Conservation (phyloP, 2,888 invertebrate species). For the Cataglyphis rosenhaueri region DNA sequence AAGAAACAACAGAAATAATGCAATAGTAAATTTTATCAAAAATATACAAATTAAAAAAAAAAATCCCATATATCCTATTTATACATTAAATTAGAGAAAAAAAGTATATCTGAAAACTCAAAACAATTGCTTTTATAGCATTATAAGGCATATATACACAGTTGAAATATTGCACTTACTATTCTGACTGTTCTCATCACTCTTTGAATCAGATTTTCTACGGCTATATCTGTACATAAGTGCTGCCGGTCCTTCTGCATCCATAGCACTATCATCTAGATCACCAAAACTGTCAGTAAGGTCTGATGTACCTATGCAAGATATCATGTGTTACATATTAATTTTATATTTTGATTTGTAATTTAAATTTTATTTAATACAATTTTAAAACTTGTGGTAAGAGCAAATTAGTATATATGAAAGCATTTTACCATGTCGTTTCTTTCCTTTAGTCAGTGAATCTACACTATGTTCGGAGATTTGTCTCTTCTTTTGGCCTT, state of each 20-base stretch:
- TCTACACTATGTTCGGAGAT: conserved; percentile 79
- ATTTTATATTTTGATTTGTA: conserved; percentile 19
- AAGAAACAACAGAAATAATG: conserved; percentile 77
- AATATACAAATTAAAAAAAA: conserved; percentile 14
- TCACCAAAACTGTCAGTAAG: conserved; percentile 81
- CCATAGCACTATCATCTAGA: conserved; percentile 81
- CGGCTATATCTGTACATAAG: conserved; percentile 82
- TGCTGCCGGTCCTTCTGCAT: conserved; percentile 80
- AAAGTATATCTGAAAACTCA: conserved; percentile 28
- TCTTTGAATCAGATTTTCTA: conserved; percentile 81
- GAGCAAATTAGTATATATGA: background rate
- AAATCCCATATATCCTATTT: background rate
- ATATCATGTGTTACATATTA: background rate
- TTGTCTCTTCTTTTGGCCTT: conserved; percentile 78
- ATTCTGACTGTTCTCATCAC: conserved; percentile 82
- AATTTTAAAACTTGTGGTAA: conserved; percentile 4
- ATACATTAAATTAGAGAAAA: conserved; percentile 47
- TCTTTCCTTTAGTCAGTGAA: conserved; percentile 74
- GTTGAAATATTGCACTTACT: conserved; percentile 76
- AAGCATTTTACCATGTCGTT: conserved; percentile 75
- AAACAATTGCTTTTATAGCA: conserved; percentile 35
- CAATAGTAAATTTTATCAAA: conserved; percentile 52
- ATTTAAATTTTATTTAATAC: background rate
- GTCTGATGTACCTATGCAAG: conserved; percentile 75
- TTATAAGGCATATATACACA: background rate